Base-by-base conservation (phyloP, 2,888 invertebrate species). In the Strigamia maritima region DNA sequence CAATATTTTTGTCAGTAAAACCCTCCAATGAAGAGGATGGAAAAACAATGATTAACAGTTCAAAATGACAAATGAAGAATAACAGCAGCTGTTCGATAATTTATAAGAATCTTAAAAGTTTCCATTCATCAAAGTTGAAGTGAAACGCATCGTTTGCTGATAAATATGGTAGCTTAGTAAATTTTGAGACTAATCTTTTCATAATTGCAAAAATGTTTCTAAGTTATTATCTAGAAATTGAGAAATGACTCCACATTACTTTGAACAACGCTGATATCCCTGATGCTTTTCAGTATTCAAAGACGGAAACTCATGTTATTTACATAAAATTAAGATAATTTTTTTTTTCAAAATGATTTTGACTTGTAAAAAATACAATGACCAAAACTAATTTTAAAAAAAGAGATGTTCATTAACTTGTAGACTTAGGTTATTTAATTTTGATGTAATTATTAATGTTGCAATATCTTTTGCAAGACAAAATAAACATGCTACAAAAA, bases 1-100 rank as follows among this genome's bases (percentile, higher is more conserved):
- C 70, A 70, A 70, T 70, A 70, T 12, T 70, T 70, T 70, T 19
- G 70, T 70, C 70, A 70, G 70, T 70, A 54, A 54, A 54, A 35
- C 49, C 70, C 12, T 16, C 26, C 14, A 26, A 70, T 70, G 60
- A 19, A 24, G 10, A 26, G 12, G n/a, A n/a, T n/a, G 12, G 70
- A 70, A 70, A 70, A 70, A 70, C 70, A 70, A 70, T 70, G 70
- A 70, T 24, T 24, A 70, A 70, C 28, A 28, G 70, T 28, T 70
- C 70, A 70, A 28, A n/a, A 70, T 26, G 70, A 70, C 70, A 70
- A 28, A 70, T 70, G 70, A 24, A 70, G 70, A 24, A 28, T 12
- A 16, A 49, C 70, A 70, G 70, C 70, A 28, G 70, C 28, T 70
- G 70, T n/a, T 19, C 19, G 24, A 60, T 60, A 19, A 24, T 60